Evolutionary conservation across 2,113 vertebrate genomes (phyloP).

Genomic region (Ciconia maguari): DNA sequence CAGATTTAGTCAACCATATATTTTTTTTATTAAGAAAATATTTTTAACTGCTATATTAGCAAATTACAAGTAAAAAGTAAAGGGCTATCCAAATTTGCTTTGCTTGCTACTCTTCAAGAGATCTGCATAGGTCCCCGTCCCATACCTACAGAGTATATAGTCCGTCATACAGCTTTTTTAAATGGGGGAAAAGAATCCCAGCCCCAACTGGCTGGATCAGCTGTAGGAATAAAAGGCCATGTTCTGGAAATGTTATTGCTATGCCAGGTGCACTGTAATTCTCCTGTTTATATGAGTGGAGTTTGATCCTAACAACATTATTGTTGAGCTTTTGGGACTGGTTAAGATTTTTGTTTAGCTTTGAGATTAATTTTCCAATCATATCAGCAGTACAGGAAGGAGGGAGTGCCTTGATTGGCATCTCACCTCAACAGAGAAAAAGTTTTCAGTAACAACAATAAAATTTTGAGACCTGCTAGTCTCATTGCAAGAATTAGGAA

Average conservation of each 20-base stretch:
- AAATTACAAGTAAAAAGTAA: background rate
- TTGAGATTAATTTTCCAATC: background rate
- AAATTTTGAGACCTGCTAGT: background rate
- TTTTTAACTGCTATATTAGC: background rate
- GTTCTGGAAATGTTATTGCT: background rate
- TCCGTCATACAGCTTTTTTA: background rate
- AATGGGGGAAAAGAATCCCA: background rate
- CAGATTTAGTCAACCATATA: background rate
- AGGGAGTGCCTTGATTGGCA: too few relatives aligned
- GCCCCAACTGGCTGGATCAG: background rate
- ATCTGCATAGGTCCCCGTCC: background rate
- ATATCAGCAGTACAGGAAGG: background rate
- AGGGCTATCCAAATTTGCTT: background rate
- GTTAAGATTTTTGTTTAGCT: background rate
- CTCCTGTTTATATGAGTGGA: background rate
- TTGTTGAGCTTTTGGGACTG: background rate
- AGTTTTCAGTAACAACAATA: background rate
- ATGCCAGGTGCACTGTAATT: background rate
- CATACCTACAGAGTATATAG: rapidly evolving
- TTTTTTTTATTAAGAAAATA: background rate
- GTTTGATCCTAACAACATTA: background rate
- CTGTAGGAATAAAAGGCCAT: background rate
- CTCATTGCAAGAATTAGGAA: background rate
- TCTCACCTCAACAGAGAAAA: too few relatives aligned
- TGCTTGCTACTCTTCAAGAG: background rate